A percentile compares a stretch with the other conserved stretches of the same genome.
These are phyloP conservation scores for Ellobius talpinus DNA, from an alignment of 2,113 vertebrate genomes.

Conservation along the genomic window DNA sequence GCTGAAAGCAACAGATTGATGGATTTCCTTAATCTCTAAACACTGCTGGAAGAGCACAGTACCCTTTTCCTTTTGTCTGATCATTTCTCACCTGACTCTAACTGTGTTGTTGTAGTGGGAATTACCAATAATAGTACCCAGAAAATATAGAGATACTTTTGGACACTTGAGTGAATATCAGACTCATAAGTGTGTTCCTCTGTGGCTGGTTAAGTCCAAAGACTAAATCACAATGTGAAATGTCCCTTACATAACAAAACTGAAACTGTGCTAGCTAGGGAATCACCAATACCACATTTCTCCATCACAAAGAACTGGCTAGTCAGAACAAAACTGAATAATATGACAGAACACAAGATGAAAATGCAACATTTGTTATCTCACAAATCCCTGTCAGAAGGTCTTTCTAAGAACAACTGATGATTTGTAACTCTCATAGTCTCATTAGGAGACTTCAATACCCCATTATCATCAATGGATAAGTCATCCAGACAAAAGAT, in stretches of 20 bases:
- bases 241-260: not conserved
- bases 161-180: not conserved
- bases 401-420: not conserved
- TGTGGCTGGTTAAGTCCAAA: conserved; percentile 10
- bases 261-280: not conserved
- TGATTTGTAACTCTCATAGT: not conserved
- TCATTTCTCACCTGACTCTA: not conserved
- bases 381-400: not conserved
- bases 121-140: not conserved
- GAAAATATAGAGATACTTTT: not conserved
- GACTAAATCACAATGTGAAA: not conserved
- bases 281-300: not conserved
- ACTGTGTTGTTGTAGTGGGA: not conserved
- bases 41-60: not conserved
- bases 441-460: not conserved
- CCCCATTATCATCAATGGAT: too few species aligned
- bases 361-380: not conserved
- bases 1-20: not conserved
- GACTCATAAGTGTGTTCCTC: not conserved
- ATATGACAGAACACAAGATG: not conserved
- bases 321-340: not conserved
- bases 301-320: not conserved
- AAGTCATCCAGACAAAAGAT: too few species aligned
- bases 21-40: conserved; percentile 21
- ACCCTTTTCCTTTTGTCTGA: not conserved